Evolutionary conservation across 2,113 vertebrate genomes (phyloP), one percentile per base, ranked within the genome.

Genomic region (Taurulus bubalis): DNA sequence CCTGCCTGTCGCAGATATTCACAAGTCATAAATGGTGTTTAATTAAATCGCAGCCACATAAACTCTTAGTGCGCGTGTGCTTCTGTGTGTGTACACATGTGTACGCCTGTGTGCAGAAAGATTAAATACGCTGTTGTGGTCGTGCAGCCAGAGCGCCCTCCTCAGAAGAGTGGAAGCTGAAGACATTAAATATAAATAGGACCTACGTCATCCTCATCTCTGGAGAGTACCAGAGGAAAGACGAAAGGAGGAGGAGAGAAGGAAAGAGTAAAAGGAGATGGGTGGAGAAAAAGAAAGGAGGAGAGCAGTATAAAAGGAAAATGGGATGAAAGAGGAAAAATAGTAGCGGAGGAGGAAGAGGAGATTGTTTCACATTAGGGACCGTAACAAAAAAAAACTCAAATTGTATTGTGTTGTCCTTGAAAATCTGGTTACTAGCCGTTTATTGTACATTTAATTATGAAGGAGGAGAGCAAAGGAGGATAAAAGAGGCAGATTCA

Each of bases 111-210:
- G 34, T 38, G 63, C 5, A 42, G 32, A 34, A 12, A 66, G 60
- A 82, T 65, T 64, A 30, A 70, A 67, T 59, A 53, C 2, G 4
- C 40, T 51, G 66, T 49, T 14, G 11, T 68, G 63, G 51, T 51
- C 14, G 36, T 24, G 68, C 59, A 77, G 71, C 66, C 58, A 6
- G 78, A 77, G 85, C 59, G 4, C 78, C 36, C 64, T 86, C 73
- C 76, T 53, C 38, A 58, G 80, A 76, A 75, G 80, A 85, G 67
- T 47, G 64, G 79, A 38, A 74, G 71, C 77, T 42, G 77, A 75
- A 82, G 78, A 91, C 87, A 91, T 88, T 66, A 87, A 90, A 84
- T 91, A 93, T 87, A 94, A 92, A 93, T 92, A 92, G 90, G 79
- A 81, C 74, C 14, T 53, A 92, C 88, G 89, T 91, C 92, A 93